Conservation (phyloP, 2,797 vertebrate species). For the Pyrocephalus nanus region DNA sequence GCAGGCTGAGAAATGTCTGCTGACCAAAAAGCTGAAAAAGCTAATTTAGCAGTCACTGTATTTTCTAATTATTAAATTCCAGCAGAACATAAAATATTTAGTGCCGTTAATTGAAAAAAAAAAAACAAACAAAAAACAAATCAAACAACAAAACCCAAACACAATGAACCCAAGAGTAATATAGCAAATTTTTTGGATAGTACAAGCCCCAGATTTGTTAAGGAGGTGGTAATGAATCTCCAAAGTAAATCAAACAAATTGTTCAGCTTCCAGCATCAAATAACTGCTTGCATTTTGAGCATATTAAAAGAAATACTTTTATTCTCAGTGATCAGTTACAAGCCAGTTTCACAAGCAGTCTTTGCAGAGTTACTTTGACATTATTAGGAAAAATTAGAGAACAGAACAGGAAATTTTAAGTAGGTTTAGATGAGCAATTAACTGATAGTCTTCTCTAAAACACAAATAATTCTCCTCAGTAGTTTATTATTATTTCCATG, state of each 20-base stretch:
- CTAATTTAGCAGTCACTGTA: neutral
- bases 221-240: neutral
- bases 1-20: neutral
- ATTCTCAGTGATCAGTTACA: neutral
- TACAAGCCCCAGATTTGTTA: neutral
- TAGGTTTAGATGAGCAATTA: neutral
- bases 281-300: neutral
- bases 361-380: neutral
- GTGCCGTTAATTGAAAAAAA: neutral
- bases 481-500: neutral
- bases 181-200: neutral
- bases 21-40: neutral
- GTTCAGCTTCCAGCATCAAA: neutral
- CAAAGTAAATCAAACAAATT: neutral
- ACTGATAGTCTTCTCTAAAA: neutral
- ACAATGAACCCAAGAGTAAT: neutral
- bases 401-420: neutral
- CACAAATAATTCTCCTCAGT: neutral
- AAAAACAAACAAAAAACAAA: neutral
- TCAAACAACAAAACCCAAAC: neutral
- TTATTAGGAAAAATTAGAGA: neutral
- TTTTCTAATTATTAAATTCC: neutral
- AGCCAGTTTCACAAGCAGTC: neutral
- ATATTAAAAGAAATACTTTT: neutral
- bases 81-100: neutral